Percentiles rank a stretch among this genome's conserved stretches.
Evolutionary conservation across 1,140 invertebrate genomes (phyloP).

Genomic region (Sycophila sp.): DNA sequence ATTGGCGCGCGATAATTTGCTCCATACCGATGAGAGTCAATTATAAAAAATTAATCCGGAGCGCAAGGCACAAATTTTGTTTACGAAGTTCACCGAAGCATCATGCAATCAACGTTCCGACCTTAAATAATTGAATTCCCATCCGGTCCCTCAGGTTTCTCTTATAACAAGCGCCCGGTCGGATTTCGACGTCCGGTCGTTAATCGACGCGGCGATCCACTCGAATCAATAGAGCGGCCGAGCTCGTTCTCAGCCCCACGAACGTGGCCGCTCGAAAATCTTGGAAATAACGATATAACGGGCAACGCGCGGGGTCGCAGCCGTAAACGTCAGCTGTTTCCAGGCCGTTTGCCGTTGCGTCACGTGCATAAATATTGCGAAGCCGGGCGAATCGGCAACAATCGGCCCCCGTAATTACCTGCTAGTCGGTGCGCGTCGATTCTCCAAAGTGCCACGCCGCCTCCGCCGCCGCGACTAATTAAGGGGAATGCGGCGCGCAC

Average conservation of each 20-base stretch:
- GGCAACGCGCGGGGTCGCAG: not conserved
- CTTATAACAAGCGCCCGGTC: too few species aligned
- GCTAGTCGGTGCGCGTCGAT: conserved; percentile 30
- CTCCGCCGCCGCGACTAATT: conserved; percentile 48
- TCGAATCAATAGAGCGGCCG: conserved; percentile 5
- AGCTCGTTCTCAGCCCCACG: too few species aligned
- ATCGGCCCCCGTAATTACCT: conserved; percentile 50
- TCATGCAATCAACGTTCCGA: too few species aligned
- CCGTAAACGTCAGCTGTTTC: conserved; percentile 47
- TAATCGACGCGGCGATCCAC: conserved; percentile 6
- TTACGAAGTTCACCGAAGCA: too few species aligned
- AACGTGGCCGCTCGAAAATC: not conserved
- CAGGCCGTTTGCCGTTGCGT: conserved; percentile 42
- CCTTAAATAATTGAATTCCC: too few species aligned
- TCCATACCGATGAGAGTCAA: too few species aligned
- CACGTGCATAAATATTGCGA: conserved; percentile 48
- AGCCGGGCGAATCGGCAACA: conserved; percentile 40
- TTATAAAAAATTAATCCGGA: too few species aligned
- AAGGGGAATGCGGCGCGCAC: conserved; percentile 46
- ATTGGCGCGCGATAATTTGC: too few species aligned
- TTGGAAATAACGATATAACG: too few species aligned
- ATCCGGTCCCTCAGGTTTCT: too few species aligned
- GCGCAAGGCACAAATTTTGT: too few species aligned
- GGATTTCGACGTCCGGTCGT: too few species aligned
- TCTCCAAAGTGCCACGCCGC: not conserved